Base-by-base conservation (phyloP, 2,113 vertebrate genomes). In the Grammomys dolichurus region DNA sequence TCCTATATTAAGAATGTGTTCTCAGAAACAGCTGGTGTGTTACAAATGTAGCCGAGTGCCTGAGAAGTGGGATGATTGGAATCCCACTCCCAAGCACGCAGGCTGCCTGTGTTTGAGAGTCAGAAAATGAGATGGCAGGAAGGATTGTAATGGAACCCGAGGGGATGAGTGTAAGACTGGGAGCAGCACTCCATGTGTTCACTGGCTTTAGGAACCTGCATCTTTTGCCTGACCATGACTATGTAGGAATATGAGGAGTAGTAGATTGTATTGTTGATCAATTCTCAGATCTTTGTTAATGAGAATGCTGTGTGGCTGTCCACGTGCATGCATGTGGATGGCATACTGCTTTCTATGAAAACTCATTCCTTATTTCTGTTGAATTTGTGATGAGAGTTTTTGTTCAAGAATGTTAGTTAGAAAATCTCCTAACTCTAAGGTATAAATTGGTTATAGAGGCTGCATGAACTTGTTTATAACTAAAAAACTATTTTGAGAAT, bases 11-110 rank as follows among this genome's bases (percentile, higher is more conserved):
- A 92, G 95, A 80, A 73, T 95, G 76, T 97, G 96, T 95, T 97
- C 95, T 92, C 94, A 91, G 96, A 97, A 87, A 95, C n/a, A 89
- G 94, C 19, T 97, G 90, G 96, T 94, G 17, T 95, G 97, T 97
- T 98, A 97, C 88, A 95, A 96, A 96, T 96, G 91, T 81, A 92
- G 93, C 90, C n/a, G 89, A 96, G 89, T 90, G 90, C 73, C 77
- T 89, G 89, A 92, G 96, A 97, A 95, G 85, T 95, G 75, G 92
- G 94, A 91, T 96, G 95, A 92, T 91, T 97, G 90, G 96, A 96
- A 90, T 96, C 95, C 96, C 46, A 93, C 90, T 96, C 93, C 92
- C 88, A 54, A 96, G 96, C 89, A 95, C 43, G 46, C 92, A 95
- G 96, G 82, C 97, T 97, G 95, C 95, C 3, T 51, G 92, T 96